These are phyloP conservation scores for Drosophila insularis DNA, from an alignment of 1,140 invertebrate genomes.

Conservation along the genomic window DNA sequence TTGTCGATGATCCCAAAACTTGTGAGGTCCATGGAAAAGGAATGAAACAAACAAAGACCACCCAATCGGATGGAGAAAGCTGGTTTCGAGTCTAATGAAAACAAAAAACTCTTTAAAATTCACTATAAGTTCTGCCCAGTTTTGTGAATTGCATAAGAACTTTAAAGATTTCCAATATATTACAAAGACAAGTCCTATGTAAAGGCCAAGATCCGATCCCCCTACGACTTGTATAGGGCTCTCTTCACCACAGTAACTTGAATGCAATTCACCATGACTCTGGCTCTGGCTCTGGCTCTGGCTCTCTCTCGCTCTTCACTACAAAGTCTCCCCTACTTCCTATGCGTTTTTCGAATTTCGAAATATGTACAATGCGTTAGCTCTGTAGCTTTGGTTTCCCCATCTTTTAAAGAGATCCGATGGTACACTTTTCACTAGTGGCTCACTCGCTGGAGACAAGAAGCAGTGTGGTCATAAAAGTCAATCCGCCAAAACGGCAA, in stretches of 20 bases:
- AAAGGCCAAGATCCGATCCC: conserved; percentile 16
- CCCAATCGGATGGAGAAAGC: conserved; percentile 1
- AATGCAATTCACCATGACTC: conserved; percentile 38
- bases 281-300: conserved; percentile 7
- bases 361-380: conserved; percentile 32
- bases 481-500: conserved; percentile 55
- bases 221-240: not conserved
- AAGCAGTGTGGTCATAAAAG: conserved; percentile 58
- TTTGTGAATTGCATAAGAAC: no score
- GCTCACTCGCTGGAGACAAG: conserved; percentile 23
- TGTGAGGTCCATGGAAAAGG: not conserved
- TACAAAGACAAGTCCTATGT: not conserved
- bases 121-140: not conserved
- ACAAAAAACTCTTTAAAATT: not conserved
- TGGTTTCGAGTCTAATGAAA: not conserved
- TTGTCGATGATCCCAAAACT: conserved; percentile 15
- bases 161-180: not conserved
- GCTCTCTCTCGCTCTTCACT: conserved; percentile 6
- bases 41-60: not conserved
- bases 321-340: conserved; percentile 33
- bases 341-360: conserved; percentile 64
- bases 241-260: conserved; percentile 53
- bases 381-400: conserved; percentile 25
- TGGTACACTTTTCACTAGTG: conserved; percentile 43
- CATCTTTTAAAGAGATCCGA: not conserved